Evolutionary conservation across 2,113 vertebrate genomes (phyloP).

Genomic region (Marmota monax): DNA sequence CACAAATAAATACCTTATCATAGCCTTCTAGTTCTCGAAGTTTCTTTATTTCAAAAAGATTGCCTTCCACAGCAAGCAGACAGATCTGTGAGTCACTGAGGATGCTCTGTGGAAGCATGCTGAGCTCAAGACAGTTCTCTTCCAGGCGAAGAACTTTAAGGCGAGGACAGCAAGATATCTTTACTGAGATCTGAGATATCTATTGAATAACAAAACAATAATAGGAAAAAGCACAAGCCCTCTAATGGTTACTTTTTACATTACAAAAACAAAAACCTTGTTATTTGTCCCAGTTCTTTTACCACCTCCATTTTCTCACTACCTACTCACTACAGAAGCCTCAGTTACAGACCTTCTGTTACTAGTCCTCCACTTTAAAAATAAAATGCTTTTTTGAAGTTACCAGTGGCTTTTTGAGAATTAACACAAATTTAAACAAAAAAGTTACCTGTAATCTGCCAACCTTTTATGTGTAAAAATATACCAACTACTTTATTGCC

Average conservation of each 20-base stretch:
- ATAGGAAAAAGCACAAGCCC: constrained; percentile 22
- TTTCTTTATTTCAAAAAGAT: constrained; percentile 97
- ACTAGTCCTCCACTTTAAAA: constrained; percentile 58
- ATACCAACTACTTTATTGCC: background rate
- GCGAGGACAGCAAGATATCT: constrained; percentile 93
- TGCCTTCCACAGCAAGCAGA: constrained; percentile 97
- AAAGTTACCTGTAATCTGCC: constrained; percentile 27
- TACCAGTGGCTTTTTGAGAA: constrained; percentile 37
- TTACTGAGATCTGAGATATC: constrained; percentile 94
- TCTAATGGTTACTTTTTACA: constrained; percentile 32
- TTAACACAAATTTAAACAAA: constrained; percentile 48
- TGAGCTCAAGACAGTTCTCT: constrained; percentile 98
- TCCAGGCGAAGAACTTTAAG: constrained; percentile 98
- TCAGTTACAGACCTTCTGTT: constrained; percentile 64
- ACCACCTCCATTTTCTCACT: constrained; percentile 73
- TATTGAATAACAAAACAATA: constrained; percentile 77
- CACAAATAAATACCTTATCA: constrained; percentile 92
- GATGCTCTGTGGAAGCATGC: constrained; percentile 94
- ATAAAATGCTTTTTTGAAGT: constrained; percentile 50
- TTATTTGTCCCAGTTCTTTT: constrained; percentile 71
- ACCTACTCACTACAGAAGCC: constrained; percentile 69
- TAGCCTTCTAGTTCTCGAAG: constrained; percentile 96
- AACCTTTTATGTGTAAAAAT: background rate
- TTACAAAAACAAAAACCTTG: constrained; percentile 49
- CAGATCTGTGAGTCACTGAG: constrained; percentile 95